Base-by-base conservation (phyloP, 2,113 vertebrate genomes). In the Caracal caracal region DNA sequence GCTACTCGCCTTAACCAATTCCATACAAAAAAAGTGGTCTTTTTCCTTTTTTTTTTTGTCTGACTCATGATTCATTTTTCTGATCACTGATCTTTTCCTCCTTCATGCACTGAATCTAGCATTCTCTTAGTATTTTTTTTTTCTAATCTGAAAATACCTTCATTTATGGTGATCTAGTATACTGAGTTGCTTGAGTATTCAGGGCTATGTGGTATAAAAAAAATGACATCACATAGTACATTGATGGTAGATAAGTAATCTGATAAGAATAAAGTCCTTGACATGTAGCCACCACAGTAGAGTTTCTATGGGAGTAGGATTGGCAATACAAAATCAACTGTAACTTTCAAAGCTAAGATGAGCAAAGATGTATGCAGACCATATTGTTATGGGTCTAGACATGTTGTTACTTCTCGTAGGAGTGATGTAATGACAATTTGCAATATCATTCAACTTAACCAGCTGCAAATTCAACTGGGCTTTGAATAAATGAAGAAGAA, bases 391-490 rank as follows among this genome's bases (percentile, higher is more conserved):
- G 78, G 43, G 37, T 92, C n/a, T 82, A 85, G 1, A 63, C 56
- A 26, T 43, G 13, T 37, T 43, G 13, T 37, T 63, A 63, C 22
- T 61, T 3, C 8, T 66, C 43, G 35, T n/a, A 73, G 15, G 22
- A 80, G 33, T 70, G 47, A 84, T 53, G 16, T 0, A 10, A 33
- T 53, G 20, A n/a, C 30, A 93, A 59, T 68, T 75, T 81, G 8
- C 65, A 86, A 43, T 61, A 87, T 85, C 19, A 61, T 63, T 80
- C 66, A 92, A 66, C 26, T 63, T 92, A 93, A 80, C 6, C 15
- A 3, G 47, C 49, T 93, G 33, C 6, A 94, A 75, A 91, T 95
- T 94, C 93, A 97, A 92, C 20, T n/a, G 47, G 33, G 10, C 17
- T 86, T 91, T 93, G 28, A 70, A 68, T 86, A 93, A 83, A 80